Evolutionary conservation across 2,797 vertebrate genomes (phyloP).

Genomic region (Hippopotamyrus pictus): DNA sequence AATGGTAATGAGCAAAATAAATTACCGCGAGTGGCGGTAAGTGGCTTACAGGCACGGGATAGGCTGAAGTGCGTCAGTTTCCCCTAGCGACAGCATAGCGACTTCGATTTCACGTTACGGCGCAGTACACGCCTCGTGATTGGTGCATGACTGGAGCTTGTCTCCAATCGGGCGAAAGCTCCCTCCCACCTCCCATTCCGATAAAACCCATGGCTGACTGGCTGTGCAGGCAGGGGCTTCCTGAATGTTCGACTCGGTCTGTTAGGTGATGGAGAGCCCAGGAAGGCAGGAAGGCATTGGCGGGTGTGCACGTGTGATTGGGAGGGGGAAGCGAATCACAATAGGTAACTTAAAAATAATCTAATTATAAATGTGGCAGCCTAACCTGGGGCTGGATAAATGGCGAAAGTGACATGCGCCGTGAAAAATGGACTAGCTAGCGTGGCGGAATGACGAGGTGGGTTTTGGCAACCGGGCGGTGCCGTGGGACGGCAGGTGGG

Average conservation of each 20-base stretch:
- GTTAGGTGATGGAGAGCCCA: not conserved
- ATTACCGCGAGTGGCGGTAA: constrained; percentile 30
- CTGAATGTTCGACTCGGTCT: not conserved
- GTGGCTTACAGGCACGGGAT: constrained; percentile 10
- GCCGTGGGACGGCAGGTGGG: not conserved
- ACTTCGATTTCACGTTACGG: too few species aligned
- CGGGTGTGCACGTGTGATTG: not conserved
- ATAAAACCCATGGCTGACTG: not conserved
- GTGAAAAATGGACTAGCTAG: not conserved
- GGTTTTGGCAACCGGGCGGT: not conserved
- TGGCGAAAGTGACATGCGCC: not conserved
- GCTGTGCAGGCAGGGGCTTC: not conserved
- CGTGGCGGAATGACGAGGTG: not conserved
- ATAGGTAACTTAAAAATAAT: not conserved
- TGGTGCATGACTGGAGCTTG: too few species aligned
- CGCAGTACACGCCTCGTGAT: not conserved
- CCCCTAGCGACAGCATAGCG: not conserved
- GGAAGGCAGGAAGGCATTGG: not conserved
- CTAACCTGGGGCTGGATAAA: not conserved
- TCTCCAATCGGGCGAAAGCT: not conserved
- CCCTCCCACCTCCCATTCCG: not conserved
- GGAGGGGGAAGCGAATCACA: not conserved
- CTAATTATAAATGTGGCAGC: not conserved
- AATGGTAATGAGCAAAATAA: constrained; percentile 34
- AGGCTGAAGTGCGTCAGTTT: constrained; percentile 10